phyloP scores from a whole-genome alignment of 1,140 invertebrate species.

The Drosophila tsacasi region DNA sequence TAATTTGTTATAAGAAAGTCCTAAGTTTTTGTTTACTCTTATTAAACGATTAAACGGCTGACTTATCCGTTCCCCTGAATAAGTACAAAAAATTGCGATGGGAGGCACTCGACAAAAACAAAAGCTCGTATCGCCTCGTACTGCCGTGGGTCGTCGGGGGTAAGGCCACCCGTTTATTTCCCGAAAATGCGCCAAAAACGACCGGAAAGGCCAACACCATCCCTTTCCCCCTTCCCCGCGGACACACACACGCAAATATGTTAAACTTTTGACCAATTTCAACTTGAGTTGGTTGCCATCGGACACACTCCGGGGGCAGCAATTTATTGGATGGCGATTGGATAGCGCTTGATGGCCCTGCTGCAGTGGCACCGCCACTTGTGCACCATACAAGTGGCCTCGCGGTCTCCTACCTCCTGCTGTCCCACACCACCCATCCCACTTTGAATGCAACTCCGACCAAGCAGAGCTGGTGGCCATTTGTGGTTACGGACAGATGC shows the following conservation, averaged over 20 bases:
- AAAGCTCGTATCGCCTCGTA: slow-evolving; percentile 10
- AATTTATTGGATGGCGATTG: slow-evolving; percentile 83
- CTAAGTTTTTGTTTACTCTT: slow-evolving; percentile 27
- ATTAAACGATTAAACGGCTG: slow-evolving; percentile 35
- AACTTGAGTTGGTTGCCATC: slow-evolving; percentile 71
- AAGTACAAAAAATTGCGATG: slow-evolving; percentile 8
- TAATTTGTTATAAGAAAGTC: slow-evolving; percentile 34
- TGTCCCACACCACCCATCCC: not conserved
- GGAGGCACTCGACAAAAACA: slow-evolving; percentile 14
- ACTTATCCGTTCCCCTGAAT: not conserved
- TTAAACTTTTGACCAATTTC: slow-evolving; percentile 84
- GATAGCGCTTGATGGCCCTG: slow-evolving; percentile 42
- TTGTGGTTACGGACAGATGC: slow-evolving; percentile 63
- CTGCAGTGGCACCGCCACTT: slow-evolving; percentile 52
- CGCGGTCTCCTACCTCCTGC: slow-evolving; percentile 58
- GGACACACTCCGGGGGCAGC: slow-evolving; percentile 43
- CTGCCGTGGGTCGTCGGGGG: not conserved
- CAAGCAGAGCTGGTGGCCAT: slow-evolving; percentile 34
- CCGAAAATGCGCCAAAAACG: slow-evolving; percentile 72
- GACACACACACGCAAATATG: slow-evolving; percentile 77
- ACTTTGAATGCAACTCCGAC: slow-evolving; percentile 5
- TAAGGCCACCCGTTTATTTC: slow-evolving; percentile 54
- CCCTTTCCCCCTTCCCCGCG: not conserved
- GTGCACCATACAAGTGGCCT: slow-evolving; percentile 67
- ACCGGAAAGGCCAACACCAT: slow-evolving; percentile 29